These are phyloP conservation scores for Byasa hedistus DNA, from an alignment of 2,888 invertebrate species.

Conservation along the genomic window DNA sequence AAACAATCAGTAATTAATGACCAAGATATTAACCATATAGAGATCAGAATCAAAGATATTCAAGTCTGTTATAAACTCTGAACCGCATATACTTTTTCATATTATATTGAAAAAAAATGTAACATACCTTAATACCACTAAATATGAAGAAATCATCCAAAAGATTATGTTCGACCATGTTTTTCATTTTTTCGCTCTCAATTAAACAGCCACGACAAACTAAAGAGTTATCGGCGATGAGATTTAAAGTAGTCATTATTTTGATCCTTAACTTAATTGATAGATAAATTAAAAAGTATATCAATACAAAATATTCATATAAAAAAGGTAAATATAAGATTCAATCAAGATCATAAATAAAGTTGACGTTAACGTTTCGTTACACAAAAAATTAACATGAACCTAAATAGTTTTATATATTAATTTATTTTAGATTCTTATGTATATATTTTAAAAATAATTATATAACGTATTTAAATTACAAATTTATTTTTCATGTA, in stretches of 20 bases:
- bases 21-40: too few species aligned
- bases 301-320: neutral
- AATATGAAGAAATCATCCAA: conserved; percentile 54
- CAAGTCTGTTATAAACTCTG: too few species aligned
- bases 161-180: conserved; percentile 62
- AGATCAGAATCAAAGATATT: too few species aligned
- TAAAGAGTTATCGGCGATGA: conserved; percentile 31
- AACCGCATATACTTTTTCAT: too few species aligned
- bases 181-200: conserved; percentile 62
- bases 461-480: too few species aligned
- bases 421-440: too few species aligned
- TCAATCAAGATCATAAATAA: neutral
- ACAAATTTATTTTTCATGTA: too few species aligned
- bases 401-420: too few species aligned
- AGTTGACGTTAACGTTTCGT: neutral
- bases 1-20: too few species aligned
- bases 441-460: too few species aligned
- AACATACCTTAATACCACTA: conserved; percentile 53
- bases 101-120: neutral
- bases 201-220: conserved; percentile 65
- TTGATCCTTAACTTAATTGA: neutral
- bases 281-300: neutral
- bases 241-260: conserved; percentile 11
- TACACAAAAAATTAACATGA: neutral
- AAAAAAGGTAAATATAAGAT: neutral